Conservation (phyloP, 2,113 vertebrate species). For the Thalassarche chlororhynchos region DNA sequence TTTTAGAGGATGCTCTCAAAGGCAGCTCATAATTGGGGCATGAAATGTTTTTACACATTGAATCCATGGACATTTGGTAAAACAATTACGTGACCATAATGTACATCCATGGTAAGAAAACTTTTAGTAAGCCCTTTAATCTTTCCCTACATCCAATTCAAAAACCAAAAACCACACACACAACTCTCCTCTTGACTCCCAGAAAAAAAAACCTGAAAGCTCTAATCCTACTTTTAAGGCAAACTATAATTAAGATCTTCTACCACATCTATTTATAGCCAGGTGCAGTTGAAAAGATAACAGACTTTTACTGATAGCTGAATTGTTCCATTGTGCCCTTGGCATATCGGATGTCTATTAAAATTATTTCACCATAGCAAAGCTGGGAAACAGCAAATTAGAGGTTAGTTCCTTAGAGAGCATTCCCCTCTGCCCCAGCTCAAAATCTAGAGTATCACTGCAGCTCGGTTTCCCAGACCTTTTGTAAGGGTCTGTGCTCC, state of each 20-base stretch:
- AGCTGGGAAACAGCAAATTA: background rate
- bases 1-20: background rate
- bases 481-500: background rate
- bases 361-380: constrained; percentile 2
- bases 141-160: background rate
- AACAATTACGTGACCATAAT: background rate
- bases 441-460: background rate
- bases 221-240: background rate
- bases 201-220: background rate
- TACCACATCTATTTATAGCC: constrained; percentile 35
- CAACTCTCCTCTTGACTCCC: background rate
- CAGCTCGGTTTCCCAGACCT: background rate
- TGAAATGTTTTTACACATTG: background rate
- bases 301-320: constrained; percentile 7
- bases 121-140: background rate
- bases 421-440: background rate
- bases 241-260: constrained; percentile 50
- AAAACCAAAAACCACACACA: background rate
- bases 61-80: background rate
- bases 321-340: constrained; percentile 20
- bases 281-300: constrained; percentile 12
- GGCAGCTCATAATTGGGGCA: background rate
- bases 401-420: background rate
- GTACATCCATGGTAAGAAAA: background rate
- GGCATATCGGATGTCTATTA: background rate